Evolutionary conservation across 2,113 vertebrate genomes (phyloP).

Genomic region (Xenopus laevis): DNA sequence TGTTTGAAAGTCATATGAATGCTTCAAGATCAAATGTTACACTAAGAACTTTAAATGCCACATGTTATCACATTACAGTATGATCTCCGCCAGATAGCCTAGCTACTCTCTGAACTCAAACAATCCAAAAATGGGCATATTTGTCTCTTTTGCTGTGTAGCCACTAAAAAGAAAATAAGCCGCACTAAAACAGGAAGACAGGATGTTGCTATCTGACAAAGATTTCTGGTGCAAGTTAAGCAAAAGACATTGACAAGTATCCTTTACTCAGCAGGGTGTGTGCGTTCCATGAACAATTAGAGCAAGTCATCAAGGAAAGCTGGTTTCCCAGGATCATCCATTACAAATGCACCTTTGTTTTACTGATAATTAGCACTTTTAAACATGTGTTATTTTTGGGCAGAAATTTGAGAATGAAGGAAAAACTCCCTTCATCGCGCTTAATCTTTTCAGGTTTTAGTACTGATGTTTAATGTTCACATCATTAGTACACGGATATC

Average conservation of each 20-base stretch:
- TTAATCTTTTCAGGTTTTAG: no score
- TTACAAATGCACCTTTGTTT: neutral
- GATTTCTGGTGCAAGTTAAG: conserved; percentile 19
- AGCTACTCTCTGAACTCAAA: neutral
- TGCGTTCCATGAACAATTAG: neutral
- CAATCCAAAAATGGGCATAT: conserved; percentile 12
- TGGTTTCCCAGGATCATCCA: neutral
- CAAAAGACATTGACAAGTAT: conserved; percentile 27
- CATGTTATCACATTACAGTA: neutral
- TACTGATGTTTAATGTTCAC: no score
- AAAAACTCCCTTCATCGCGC: no score
- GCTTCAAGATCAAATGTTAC: neutral
- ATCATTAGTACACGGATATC: no score
- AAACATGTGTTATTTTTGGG: no score
- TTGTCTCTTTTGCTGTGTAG: conserved; percentile 1
- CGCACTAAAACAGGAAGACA: conserved; percentile 32
- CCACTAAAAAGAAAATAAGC: conserved; percentile 17
- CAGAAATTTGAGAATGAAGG: no score
- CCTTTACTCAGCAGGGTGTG: conserved; percentile 12
- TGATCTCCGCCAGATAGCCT: neutral
- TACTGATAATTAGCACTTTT: no score
- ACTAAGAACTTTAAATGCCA: no score
- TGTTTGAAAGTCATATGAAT: neutral
- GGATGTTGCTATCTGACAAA: conserved; percentile 35
- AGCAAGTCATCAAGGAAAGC: neutral